These are phyloP conservation scores for Neoseiulus cucumeris DNA, from an alignment of 1,140 invertebrate genomes.

Conservation along the genomic window DNA sequence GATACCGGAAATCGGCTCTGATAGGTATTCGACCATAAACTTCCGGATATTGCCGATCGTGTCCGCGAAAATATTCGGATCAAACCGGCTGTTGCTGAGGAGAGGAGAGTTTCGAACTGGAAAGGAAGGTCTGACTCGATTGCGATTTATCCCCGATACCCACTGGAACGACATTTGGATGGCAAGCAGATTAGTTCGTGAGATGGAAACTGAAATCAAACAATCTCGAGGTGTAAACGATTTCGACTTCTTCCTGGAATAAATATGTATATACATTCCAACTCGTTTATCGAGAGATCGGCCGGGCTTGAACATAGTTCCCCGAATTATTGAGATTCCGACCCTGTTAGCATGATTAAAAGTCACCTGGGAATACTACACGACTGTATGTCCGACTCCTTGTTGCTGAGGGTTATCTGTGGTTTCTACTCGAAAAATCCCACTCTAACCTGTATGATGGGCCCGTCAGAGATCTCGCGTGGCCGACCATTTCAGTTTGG, in stretches of 20 bases:
- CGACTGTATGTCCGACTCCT: slow-evolving; percentile 54
- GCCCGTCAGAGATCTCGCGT: slow-evolving; percentile 90
- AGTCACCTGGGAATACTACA: slow-evolving; percentile 49
- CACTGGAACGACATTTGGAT: too few species aligned
- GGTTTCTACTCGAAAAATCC: slow-evolving; percentile 91
- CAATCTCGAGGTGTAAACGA: too few species aligned
- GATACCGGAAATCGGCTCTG: slow-evolving; percentile 78
- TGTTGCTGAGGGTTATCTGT: slow-evolving; percentile 57
- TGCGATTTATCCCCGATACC: too few species aligned
- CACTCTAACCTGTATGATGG: slow-evolving; percentile 93
- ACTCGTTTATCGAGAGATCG: too few species aligned
- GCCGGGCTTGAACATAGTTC: too few species aligned
- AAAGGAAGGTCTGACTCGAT: too few species aligned
- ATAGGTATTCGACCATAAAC: slow-evolving; percentile 25
- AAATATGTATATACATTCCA: not conserved
- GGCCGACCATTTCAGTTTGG: slow-evolving; percentile 99
- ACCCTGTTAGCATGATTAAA: too few species aligned
- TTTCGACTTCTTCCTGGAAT: too few species aligned
- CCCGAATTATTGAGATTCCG: too few species aligned
- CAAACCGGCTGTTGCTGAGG: slow-evolving; percentile 89
- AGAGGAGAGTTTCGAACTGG: slow-evolving; percentile 80
- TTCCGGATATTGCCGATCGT: slow-evolving; percentile 51
- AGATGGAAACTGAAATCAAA: too few species aligned
- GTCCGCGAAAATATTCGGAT: slow-evolving; percentile 57
- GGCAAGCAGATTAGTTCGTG: too few species aligned